These are phyloP conservation scores for Apamea sordens DNA, from an alignment of 2,888 invertebrate species.

Conservation along the genomic window DNA sequence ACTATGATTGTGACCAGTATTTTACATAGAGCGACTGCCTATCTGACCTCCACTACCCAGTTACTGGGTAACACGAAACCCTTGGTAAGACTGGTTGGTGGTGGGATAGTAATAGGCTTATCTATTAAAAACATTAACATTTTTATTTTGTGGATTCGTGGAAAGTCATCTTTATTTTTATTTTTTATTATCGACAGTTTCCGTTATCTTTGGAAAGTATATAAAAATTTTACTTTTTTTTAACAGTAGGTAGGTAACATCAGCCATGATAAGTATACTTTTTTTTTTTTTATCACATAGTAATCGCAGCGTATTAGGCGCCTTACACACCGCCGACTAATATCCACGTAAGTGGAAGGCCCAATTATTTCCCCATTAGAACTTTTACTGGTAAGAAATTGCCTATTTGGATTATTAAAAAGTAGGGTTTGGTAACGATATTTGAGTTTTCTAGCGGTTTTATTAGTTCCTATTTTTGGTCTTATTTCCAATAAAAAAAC, in stretches of 20 bases:
- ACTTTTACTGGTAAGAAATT: conserved; percentile 74
- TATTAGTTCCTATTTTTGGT: conserved; percentile 25
- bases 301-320: conserved; percentile 71
- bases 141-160: conserved; percentile 9
- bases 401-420: conserved; percentile 79
- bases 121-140: background rate
- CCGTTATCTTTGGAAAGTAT: background rate
- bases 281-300: conserved; percentile 66
- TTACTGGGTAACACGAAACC: too few species aligned
- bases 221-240: conserved; percentile 1
- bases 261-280: conserved; percentile 57
- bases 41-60: too few species aligned
- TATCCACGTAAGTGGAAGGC: conserved; percentile 74
- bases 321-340: conserved; percentile 68
- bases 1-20: too few species aligned
- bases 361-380: conserved; percentile 84
- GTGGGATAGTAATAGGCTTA: background rate
- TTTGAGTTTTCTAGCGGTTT: conserved; percentile 43
- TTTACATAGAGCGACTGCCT: too few species aligned
- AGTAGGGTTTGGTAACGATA: conserved; percentile 52
- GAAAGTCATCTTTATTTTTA: conserved; percentile 2
- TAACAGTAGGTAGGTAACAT: conserved; percentile 4
- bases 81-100: too few species aligned
- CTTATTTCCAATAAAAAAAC: background rate
- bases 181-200: background rate